Conservation (phyloP, 2,113 vertebrate genomes). For the Rhombomys opimus region DNA sequence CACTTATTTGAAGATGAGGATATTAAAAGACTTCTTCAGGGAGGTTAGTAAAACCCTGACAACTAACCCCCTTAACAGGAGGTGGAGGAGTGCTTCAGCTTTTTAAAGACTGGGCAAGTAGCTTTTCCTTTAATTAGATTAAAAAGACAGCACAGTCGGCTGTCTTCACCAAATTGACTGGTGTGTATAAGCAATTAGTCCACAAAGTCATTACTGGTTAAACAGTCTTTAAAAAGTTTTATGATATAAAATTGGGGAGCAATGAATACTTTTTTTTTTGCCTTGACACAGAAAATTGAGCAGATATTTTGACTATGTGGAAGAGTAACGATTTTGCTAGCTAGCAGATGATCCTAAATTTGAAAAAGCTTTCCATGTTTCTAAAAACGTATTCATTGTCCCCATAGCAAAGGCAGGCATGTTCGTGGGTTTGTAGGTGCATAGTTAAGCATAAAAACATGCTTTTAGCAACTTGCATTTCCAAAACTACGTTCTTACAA, state of each 20-base stretch:
- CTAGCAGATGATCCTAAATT: slow-evolving; percentile 69
- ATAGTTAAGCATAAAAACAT: slow-evolving; percentile 70
- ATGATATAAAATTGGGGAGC: slow-evolving; percentile 80
- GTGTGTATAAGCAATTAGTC: background rate
- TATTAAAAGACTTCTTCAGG: slow-evolving; percentile 91
- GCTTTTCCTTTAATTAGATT: background rate
- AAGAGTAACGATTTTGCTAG: slow-evolving; percentile 46
- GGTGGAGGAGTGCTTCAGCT: slow-evolving; percentile 79
- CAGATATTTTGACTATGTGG: slow-evolving; percentile 27
- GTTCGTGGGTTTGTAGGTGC: slow-evolving; percentile 79
- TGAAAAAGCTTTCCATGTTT: slow-evolving; percentile 48
- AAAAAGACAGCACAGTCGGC: background rate
- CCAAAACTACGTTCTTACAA: slow-evolving; percentile 77
- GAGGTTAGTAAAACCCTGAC: slow-evolving; percentile 90
- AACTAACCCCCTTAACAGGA: slow-evolving; percentile 87
- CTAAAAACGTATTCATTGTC: slow-evolving; percentile 88
- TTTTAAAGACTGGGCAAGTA: slow-evolving; percentile 87
- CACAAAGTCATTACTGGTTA: slow-evolving; percentile 29
- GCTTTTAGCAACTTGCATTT: slow-evolving; percentile 78
- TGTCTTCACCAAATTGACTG: slow-evolving; percentile 27
- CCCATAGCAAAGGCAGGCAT: slow-evolving; percentile 85
- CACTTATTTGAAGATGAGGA: slow-evolving; percentile 92
- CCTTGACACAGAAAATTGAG: slow-evolving; percentile 20
- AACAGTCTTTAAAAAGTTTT: slow-evolving; percentile 90
- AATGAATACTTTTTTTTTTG: slow-evolving; percentile 89